Evolutionary conservation across 1,140 invertebrate genomes (phyloP), one percentile per base, ranked within the genome.

Genomic region (Penaeus vannamei): DNA sequence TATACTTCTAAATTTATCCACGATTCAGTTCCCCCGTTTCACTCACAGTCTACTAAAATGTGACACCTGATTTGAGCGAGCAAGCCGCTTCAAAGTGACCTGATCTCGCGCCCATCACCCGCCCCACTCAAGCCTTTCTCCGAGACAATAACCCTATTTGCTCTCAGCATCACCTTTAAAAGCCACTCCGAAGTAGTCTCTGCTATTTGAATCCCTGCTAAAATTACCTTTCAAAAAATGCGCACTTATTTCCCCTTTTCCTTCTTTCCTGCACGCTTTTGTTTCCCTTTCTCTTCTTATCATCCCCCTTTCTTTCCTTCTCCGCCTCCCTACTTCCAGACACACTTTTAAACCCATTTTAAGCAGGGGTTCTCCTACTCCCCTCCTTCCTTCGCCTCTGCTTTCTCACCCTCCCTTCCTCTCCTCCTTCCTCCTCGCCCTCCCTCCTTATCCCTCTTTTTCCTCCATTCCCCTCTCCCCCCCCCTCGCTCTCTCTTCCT

Each of bases 241-340:
- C 53, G 53, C 53, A 12, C 53, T 53, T 53, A 12, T 26, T 26
- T 32, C 32, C 66, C 26, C 66, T 53, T 53, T 53, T 53, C 53
- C 66, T 72, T 23, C 32, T 32, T n/a, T 64, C 82, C 32, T 61
- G 60, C 59, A 17, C 53, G 26, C 29, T 79, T 53, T 79, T 46
- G 42, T 53, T 79, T 53, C 10, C 42, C 53, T 61, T 59, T 83
- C 53, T 83, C 53, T 83, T 59, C 60, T n/a, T 83, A 22, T n/a
- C 81, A 59, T n/a, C 60, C 59, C 60, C 23, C 32, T 29, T 83
- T 59, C 60, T 59, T 83, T 53, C 81, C 60, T 23, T 32, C 81
- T 83, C 81, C 32, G 42, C 60, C 81, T 80, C 77, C 42, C 77
- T 80, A 26, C 42, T 32, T 62, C 23, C 29, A 53, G 53, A 53